Evolutionary conservation across 1,140 invertebrate genomes (phyloP), one percentile per base, ranked within the genome.

Genomic region (Rhyzopertha dominica): DNA sequence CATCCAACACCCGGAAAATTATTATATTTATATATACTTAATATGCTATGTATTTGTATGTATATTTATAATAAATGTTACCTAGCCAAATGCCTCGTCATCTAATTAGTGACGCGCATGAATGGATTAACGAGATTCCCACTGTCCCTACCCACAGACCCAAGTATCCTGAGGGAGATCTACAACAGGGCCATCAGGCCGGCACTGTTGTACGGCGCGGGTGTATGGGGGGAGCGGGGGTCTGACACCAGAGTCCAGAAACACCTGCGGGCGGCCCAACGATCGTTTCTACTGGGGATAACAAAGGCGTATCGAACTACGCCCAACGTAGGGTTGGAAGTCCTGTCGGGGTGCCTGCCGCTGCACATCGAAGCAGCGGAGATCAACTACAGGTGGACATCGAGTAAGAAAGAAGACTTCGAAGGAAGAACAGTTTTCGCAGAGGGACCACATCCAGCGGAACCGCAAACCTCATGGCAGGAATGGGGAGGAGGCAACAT

Each of bases 61-160:
- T n/a, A n/a, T n/a, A n/a, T n/a, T n/a, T n/a, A n/a, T n/a, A n/a
- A n/a, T n/a, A n/a, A n/a, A n/a, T n/a, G n/a, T n/a, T n/a, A n/a
- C n/a, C n/a, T 70, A 73, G 69, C 68, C 68, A 73, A 72, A 73
- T 72, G 68, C 71, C 69, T 72, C 69, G 71, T 72, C 70, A 72
- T 72, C 68, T 69, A 70, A 72, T 73, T 72, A 72, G 69, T 71
- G 68, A 69, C 66, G 65, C 66, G 67, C 66, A 70, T 69, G 69
- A 71, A 69, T 71, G 67, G 63, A 70, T 68, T 69, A 66, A 66
- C 59, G 62, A 66, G 66, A 69, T 70, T 70, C 65, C 58, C 59
- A n/a, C n/a, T n/a, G n/a, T n/a, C n/a, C n/a, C n/a, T n/a, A n/a
- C n/a, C n/a, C n/a, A 44, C 39, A 8, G 26, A 48, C 9, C 47